Conservation (phyloP, 2,113 vertebrate genomes). For the Fukomys damarensis region DNA sequence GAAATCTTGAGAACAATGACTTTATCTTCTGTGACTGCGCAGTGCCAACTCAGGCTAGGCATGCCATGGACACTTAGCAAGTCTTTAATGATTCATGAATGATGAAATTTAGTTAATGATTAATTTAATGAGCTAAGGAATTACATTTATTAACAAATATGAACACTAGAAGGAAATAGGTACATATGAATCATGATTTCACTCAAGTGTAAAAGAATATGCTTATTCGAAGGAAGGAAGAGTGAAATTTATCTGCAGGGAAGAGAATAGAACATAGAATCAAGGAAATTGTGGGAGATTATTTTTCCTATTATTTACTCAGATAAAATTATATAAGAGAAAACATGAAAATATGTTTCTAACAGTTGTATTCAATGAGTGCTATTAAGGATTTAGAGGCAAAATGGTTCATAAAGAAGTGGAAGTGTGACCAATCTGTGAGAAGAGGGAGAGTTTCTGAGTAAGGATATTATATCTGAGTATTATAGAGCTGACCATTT, state of each 20-base stretch:
- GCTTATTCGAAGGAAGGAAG: neutral
- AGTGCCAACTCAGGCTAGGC: neutral
- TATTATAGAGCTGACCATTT: neutral
- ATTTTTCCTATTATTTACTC: slow-evolving; percentile 31
- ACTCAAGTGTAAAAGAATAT: slow-evolving; percentile 10
- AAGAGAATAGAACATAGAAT: slow-evolving; percentile 45
- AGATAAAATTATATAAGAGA: slow-evolving; percentile 42
- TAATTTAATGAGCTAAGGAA: slow-evolving; percentile 46
- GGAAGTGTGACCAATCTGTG: neutral
- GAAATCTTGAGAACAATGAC: neutral
- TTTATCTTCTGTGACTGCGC: neutral
- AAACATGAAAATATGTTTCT: neutral
- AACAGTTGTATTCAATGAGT: neutral
- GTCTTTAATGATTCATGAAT: slow-evolving; percentile 53
- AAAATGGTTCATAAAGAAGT: neutral
- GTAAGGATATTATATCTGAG: neutral
- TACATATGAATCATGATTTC: slow-evolving; percentile 26
- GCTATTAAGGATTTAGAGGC: neutral
- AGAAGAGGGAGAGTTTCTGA: slow-evolving; percentile 26
- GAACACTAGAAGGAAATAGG: slow-evolving; percentile 19
- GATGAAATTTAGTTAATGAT: slow-evolving; percentile 49
- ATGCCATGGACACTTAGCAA: neutral
- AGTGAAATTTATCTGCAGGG: slow-evolving; percentile 6
- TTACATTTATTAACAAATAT: slow-evolving; percentile 63
- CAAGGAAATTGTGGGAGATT: slow-evolving; percentile 5